Evolutionary conservation across 2,888 invertebrate genomes (phyloP).

Genomic region (Hipparchia semele): DNA sequence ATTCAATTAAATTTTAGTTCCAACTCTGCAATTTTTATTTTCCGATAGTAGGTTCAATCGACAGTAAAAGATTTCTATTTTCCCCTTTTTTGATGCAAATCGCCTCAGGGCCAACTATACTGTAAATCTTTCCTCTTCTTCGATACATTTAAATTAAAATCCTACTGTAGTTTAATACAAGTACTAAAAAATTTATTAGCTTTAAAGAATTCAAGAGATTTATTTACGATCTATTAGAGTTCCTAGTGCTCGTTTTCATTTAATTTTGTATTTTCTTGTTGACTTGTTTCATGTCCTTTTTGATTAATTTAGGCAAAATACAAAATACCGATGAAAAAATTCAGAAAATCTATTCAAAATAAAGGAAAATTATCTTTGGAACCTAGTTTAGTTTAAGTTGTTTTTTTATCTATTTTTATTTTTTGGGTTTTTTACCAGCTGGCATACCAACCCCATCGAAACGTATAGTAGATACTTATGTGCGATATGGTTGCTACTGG

Average conservation of each 20-base stretch:
- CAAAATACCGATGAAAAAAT: no score
- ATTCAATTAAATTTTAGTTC: not conserved
- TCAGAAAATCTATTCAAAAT: not conserved
- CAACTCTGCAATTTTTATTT: not conserved
- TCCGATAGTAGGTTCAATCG: not conserved
- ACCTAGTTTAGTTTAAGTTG: no score
- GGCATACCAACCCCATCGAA: no score
- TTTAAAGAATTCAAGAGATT: conserved; percentile 8
- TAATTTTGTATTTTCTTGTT: not conserved
- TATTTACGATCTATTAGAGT: not conserved
- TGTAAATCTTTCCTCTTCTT: conserved; percentile 12
- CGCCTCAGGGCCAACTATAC: not conserved
- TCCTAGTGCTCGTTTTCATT: not conserved
- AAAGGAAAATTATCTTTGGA: no score
- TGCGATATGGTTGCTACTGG: no score
- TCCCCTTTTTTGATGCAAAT: not conserved
- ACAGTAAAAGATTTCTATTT: not conserved
- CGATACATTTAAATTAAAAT: conserved; percentile 15
- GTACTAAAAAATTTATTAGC: conserved; percentile 4
- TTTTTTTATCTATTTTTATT: no score
- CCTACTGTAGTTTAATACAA: conserved; percentile 1
- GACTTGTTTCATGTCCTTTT: not conserved
- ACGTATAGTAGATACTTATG: no score
- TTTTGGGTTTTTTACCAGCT: no score
- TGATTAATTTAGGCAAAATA: not conserved